A percentile compares a stretch with the other conserved stretches of the same genome.
phyloP scores from a whole-genome alignment of 2,888 invertebrate species.

The Agonum fuliginosum region DNA sequence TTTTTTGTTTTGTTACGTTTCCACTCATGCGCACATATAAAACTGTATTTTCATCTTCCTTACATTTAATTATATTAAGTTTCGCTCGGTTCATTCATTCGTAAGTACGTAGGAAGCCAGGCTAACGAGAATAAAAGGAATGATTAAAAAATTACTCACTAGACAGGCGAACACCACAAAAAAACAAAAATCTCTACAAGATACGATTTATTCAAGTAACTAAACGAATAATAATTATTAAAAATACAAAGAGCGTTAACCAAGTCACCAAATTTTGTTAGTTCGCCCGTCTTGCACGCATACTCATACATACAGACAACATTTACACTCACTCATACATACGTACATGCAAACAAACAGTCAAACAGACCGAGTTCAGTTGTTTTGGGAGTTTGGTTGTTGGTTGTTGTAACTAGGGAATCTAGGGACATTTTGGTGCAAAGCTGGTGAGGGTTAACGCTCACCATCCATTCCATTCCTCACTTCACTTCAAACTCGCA shows the following conservation, averaged over 20 bases:
- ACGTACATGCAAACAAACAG: neutral
- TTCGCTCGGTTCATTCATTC: neutral
- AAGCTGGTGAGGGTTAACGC: neutral
- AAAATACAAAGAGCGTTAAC: neutral
- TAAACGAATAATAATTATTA: neutral
- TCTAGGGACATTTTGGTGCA: neutral
- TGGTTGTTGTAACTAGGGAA: neutral
- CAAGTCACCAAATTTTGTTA: neutral
- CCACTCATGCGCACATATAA: constrained; percentile 39
- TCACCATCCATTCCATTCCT: too few species aligned
- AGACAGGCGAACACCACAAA: neutral
- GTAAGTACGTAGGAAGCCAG: too few species aligned
- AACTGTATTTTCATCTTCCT: constrained; percentile 16
- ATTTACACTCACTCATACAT: constrained; percentile 5
- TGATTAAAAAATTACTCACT: too few species aligned
- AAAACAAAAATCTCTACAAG: neutral
- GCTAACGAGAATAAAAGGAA: too few species aligned
- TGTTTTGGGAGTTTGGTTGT: neutral
- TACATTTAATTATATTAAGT: constrained; percentile 21
- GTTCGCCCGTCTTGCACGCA: neutral
- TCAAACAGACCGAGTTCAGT: neutral
- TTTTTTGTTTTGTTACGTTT: constrained; percentile 3
- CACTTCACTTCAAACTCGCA: neutral
- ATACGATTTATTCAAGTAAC: neutral
- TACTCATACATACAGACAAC: neutral